Percentiles rank a stretch among this genome's conserved stretches.
Conservation (phyloP, 30 jellyfish, hydroid and myxozoan species). For the Rhopilema esculentum region DNA sequence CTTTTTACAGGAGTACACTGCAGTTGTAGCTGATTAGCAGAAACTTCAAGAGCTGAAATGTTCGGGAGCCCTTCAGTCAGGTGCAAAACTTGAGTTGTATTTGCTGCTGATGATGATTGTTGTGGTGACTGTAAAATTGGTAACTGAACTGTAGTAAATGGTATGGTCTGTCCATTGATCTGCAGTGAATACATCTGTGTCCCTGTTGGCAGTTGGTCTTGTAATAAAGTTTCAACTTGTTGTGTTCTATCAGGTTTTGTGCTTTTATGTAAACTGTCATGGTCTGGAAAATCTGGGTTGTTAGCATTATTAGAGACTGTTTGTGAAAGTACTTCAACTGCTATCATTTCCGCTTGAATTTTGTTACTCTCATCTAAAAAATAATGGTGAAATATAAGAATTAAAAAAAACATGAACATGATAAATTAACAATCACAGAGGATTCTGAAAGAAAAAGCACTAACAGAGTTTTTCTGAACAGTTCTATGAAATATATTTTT, state of each 20-base stretch:
- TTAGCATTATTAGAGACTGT: conserved; percentile 32
- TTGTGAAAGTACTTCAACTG: conserved; percentile 78
- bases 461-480: no score
- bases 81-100: neutral
- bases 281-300: conserved; percentile 4
- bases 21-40: conserved; percentile 9
- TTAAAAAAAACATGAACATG: no score
- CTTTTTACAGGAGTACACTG: conserved; percentile 36
- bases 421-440: no score
- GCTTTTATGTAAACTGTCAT: neutral
- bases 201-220: conserved; percentile 72
- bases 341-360: conserved; percentile 79
- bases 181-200: conserved; percentile 89
- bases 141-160: conserved; percentile 82
- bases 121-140: conserved; percentile 60
- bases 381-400: no score
- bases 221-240: conserved; percentile 39
- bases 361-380: conserved; percentile 30
- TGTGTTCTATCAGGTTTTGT: conserved; percentile 15
- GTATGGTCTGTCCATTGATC: conserved; percentile 84
- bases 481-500: no score
- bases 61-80: conserved; percentile 1
- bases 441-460: no score
- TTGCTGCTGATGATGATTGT: conserved; percentile 8
- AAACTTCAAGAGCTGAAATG: conserved; percentile 12